Evolutionary conservation across 2,113 vertebrate genomes (phyloP).

Genomic region (Jacana jacana): DNA sequence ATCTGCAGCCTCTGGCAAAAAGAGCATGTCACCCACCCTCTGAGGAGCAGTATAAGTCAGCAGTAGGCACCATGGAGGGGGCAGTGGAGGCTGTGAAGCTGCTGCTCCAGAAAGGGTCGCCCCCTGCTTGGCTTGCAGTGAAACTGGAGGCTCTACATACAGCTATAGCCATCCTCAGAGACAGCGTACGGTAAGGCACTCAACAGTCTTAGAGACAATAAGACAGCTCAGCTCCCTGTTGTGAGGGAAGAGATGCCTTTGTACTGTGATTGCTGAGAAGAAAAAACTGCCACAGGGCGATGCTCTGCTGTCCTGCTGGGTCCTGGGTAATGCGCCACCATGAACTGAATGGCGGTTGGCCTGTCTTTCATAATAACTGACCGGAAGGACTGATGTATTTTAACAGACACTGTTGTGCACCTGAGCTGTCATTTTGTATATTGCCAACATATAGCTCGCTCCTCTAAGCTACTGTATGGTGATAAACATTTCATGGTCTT

Average conservation of each 20-base stretch:
- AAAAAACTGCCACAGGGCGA: neutral
- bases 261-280: neutral
- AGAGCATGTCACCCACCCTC: conserved; percentile 71
- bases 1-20: conserved; percentile 82
- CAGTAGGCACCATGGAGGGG: conserved; percentile 74
- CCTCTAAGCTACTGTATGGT: neutral
- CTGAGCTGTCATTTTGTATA: neutral
- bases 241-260: neutral
- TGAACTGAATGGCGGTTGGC: neutral
- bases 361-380: neutral
- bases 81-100: conserved; percentile 79
- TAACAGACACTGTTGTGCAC: neutral
- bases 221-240: neutral
- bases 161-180: conserved; percentile 61
- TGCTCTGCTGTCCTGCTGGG: neutral
- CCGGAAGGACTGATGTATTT: neutral
- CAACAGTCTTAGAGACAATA: neutral
- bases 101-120: conserved; percentile 55
- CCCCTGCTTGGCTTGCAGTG: conserved; percentile 80
- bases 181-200: neutral
- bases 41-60: conserved; percentile 80
- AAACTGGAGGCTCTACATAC: conserved; percentile 78
- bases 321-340: neutral
- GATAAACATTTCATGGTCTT: neutral
- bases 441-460: neutral